Conservation (phyloP, 2,113 vertebrate species). For the Oceanites oceanicus region DNA sequence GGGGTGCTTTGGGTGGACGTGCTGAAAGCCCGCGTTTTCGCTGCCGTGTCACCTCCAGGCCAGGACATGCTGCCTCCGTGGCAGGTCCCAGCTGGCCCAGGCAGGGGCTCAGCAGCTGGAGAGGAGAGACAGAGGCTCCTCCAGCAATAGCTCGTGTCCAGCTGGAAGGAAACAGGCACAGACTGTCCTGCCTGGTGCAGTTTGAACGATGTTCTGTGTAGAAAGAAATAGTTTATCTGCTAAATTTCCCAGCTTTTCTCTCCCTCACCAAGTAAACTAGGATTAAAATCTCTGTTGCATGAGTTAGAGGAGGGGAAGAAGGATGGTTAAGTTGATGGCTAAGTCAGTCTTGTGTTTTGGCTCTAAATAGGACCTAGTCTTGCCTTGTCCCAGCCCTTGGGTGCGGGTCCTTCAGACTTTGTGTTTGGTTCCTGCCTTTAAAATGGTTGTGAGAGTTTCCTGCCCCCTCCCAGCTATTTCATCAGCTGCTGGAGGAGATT, state of each 20-base stretch:
- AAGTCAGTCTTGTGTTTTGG: background rate
- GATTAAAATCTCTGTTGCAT: background rate
- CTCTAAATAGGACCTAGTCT: background rate
- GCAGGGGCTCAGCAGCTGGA: background rate
- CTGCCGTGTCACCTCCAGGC: background rate
- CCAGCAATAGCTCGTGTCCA: fast-evolving
- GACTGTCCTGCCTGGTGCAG: background rate
- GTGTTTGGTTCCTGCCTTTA: background rate
- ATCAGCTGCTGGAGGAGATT: background rate
- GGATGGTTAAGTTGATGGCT: background rate
- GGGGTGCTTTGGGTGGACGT: background rate
- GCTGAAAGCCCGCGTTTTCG: background rate
- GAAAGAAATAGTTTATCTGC: background rate
- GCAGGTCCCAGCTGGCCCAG: background rate
- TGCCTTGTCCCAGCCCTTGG: background rate
- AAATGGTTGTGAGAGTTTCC: background rate
- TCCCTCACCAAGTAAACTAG: background rate
- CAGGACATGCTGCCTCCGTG: fast-evolving
- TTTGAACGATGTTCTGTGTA: fast-evolving
- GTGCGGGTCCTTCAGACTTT: background rate
- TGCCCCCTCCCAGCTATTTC: background rate
- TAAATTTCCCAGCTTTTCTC: background rate
- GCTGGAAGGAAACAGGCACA: background rate
- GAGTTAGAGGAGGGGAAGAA: background rate
- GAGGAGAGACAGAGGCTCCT: background rate